A percentile compares a stretch with the other conserved stretches of the same genome.
These are phyloP conservation scores for Ahaetulla prasina DNA, from an alignment of 2,113 vertebrate species.

Conservation along the genomic window DNA sequence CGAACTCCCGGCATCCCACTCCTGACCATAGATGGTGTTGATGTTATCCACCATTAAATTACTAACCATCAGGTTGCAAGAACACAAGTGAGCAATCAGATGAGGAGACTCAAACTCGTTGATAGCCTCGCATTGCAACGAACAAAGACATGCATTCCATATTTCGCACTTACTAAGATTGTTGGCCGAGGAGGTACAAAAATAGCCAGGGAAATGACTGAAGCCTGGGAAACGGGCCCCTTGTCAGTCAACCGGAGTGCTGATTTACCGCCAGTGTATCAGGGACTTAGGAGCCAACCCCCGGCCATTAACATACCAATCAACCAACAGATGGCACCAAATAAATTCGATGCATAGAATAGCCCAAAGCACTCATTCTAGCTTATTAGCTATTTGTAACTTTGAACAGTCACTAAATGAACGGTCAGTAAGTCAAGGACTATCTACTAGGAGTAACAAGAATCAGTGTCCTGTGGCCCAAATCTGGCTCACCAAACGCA, in stretches of 20 bases:
- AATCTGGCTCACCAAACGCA: no score
- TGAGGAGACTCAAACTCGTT: not conserved
- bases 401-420: no score
- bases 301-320: not conserved
- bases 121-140: not conserved
- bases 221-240: not conserved
- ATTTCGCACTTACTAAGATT: not conserved
- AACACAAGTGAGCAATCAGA: not conserved
- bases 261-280: not conserved
- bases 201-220: not conserved
- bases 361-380: not conserved
- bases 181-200: not conserved
- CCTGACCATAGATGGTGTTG: not conserved
- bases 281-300: not conserved
- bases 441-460: no score
- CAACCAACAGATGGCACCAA: not conserved
- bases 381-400: no score
- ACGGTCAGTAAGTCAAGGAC: no score
- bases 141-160: not conserved
- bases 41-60: not conserved
- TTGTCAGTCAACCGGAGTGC: not conserved
- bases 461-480: no score
- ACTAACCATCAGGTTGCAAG: not conserved
- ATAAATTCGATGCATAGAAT: not conserved
- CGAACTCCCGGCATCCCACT: no score